Evolutionary conservation across 2,888 invertebrate species (phyloP), one percentile per base, ranked within the genome.

Genomic region (Hylaea fasciaria): DNA sequence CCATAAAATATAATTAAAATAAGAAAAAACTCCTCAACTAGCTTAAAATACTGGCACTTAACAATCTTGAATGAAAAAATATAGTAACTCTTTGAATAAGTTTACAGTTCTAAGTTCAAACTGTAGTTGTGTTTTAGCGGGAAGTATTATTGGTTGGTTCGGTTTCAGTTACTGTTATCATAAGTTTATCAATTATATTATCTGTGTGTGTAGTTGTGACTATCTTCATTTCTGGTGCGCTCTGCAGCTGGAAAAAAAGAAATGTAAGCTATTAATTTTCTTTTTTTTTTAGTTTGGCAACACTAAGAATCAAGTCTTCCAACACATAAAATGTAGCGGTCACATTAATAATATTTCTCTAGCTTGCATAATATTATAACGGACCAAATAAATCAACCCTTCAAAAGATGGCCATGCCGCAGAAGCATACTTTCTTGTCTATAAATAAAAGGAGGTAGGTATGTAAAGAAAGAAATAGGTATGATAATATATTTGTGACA

Each of bases 211-310:
- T 43, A 39, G 37, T 70, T 66, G 62, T 69, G 66, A 64, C 84
- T 80, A 83, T 83, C 74, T 82, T 87, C 90, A 90, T 90, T 81
- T 84, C 89, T 83, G 79, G 79, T 69, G 66, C 70, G 76, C 82
- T 68, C 72, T 64, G 78, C 78, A 80, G 72, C 87, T 88, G 84
- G 2, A 81, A 35, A 7, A 57, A 61, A 52, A 60, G 49, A 47
- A 39, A 70, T 53, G 11, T 39, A 39, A 4, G 12, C 2, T 39
- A 39, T 39, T 2, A 22, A 22, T n/a, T n/a, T n/a, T n/a, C n/a
- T n/a, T n/a, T n/a, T n/a, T n/a, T n/a, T n/a, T n/a, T n/a, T n/a
- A n/a, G n/a, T n/a, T n/a, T n/a, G n/a, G n/a, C n/a, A n/a, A n/a
- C n/a, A n/a, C n/a, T n/a, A n/a, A n/a, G n/a, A n/a, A n/a, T n/a